Conservation (phyloP, 2,797 vertebrate genomes). For the Propithecus perrieri region DNA sequence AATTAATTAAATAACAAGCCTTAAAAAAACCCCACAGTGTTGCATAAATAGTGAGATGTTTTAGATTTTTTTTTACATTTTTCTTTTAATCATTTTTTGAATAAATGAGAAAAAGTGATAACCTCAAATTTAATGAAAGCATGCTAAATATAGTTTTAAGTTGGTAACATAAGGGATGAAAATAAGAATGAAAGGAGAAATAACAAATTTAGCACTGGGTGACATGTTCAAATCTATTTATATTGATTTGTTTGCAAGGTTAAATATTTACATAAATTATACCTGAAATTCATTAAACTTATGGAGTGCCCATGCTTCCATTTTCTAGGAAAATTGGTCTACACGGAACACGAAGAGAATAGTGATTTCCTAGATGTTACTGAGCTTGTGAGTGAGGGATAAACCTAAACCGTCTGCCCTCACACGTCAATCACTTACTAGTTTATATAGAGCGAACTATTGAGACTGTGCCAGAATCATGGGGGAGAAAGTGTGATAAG, state of each 20-base stretch:
- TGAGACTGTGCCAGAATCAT: background rate
- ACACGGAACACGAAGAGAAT: background rate
- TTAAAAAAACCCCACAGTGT: background rate
- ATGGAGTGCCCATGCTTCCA: background rate
- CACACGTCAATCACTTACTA: background rate
- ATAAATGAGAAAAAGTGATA: background rate
- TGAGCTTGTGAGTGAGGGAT: background rate
- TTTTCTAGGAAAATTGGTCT: background rate
- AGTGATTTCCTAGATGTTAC: background rate
- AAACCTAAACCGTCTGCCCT: background rate
- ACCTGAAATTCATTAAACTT: background rate
- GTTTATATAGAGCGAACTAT: background rate
- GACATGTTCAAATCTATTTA: background rate
- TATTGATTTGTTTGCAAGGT: background rate
- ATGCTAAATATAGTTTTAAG: background rate
- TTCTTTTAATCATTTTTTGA: background rate
- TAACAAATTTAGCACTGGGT: background rate
- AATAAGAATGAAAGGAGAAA: background rate
- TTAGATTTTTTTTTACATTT: background rate
- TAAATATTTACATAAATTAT: background rate
- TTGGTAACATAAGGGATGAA: background rate
- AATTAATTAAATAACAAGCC: background rate
- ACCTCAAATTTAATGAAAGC: slow-evolving; percentile 7
- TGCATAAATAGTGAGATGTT: background rate
- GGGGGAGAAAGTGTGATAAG: background rate